Base-by-base conservation (phyloP, 1,140 invertebrate genomes). In the Globodera ellingtonae region DNA sequence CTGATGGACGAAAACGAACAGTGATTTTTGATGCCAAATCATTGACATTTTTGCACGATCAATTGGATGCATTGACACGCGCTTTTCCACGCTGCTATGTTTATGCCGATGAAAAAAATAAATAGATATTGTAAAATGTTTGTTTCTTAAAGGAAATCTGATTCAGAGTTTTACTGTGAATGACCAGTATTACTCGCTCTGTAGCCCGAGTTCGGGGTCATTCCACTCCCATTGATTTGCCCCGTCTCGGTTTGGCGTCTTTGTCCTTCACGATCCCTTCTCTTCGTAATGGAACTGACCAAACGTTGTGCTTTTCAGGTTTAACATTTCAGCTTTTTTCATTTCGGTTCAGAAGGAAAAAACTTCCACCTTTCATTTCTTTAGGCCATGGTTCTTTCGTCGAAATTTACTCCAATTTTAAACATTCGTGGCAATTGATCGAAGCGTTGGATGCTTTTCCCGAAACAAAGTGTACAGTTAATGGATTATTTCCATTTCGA, bases 21-120 rank as follows among this genome's bases (percentile, higher is more conserved):
- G 18, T 74, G 10, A 52, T 44, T n/a, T 18, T 74, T 62, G 72
- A 74, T 74, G n/a, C 65, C 0, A 47, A 74, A 35, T 10, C 50
- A 15, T 74, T 74, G 44, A n/a, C 48, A 56, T 74, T 74, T 21
- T 74, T 74, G 18, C 72, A 56, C 52, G 72, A 74, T 46, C 72
- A 74, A 56, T 56, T 74, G 48, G 50, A 74, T 18, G 65, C 56
- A 56, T 15, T 74, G 56, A n/a, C 56, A 18, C 47, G 47, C 0
- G 48, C 72, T 15, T 74, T 74, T 74, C 72, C 72, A 6, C 47
- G 46, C 3, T 74, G 72, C 52, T 74, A 74, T 21, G 72, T 74
- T 56, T 74, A 56, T 65, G 65, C 35, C 18, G 65, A 56, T 46
- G 56, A 65, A 74, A 46, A n/a, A 18, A 52, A 74, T 21, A 35